phyloP scores from a whole-genome alignment of 2,113 vertebrate species.

The Paralichthys olivaceus region DNA sequence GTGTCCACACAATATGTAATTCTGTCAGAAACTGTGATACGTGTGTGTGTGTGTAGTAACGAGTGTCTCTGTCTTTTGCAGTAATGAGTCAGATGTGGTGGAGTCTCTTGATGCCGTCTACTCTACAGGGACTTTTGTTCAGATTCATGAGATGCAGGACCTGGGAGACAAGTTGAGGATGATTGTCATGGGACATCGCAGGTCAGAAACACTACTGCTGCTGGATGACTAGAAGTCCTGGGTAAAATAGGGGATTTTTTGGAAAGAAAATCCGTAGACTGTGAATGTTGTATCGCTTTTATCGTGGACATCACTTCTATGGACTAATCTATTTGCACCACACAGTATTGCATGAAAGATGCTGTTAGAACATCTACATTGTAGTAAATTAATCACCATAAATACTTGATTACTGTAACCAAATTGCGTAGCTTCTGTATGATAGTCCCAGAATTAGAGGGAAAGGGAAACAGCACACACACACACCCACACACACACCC shows the following conservation, averaged over 20 bases:
- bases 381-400: no score
- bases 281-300: no score
- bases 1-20: not conserved
- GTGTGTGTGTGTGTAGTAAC: not conserved
- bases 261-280: not conserved
- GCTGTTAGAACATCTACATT: no score
- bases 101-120: slow-evolving; percentile 92
- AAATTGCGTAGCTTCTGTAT: no score
- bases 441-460: no score
- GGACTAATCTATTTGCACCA: no score
- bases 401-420: no score
- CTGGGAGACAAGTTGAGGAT: slow-evolving; percentile 96
- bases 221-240: not conserved
- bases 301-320: no score
- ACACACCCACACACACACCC: no score
- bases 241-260: not conserved
- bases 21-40: not conserved
- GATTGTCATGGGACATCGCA: slow-evolving; percentile 96
- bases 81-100: slow-evolving; percentile 93
- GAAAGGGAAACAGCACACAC: no score
- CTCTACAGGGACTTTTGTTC: slow-evolving; percentile 94
- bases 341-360: no score
- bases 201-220: slow-evolving; percentile 25
- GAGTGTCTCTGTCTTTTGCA: slow-evolving; percentile 58
- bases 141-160: slow-evolving; percentile 99